Evolutionary conservation across 1,140 invertebrate species (phyloP).

Genomic region (Drosophila nigromelanica): DNA sequence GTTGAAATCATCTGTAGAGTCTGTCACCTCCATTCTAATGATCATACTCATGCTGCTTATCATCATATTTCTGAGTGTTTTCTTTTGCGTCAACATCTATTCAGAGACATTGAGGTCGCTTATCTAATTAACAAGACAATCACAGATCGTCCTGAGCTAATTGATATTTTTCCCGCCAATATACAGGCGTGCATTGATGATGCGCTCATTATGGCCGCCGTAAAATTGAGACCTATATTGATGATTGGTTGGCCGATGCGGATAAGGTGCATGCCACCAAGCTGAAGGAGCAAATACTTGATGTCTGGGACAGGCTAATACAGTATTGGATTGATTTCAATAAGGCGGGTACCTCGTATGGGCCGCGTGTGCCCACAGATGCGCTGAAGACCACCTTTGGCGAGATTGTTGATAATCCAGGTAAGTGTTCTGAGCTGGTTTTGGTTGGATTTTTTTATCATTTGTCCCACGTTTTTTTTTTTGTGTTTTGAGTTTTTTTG

Average conservation of each 20-base stretch:
- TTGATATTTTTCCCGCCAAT: conserved; percentile 89
- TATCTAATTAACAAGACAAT: conserved; percentile 95
- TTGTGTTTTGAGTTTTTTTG: conserved; percentile 41
- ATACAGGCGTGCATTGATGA: conserved; percentile 91
- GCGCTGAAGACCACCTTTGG: conserved; percentile 88
- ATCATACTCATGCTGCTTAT: conserved; percentile 88
- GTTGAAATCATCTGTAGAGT: conserved; percentile 86
- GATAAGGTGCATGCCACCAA: conserved; percentile 92
- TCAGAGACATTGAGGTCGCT: conserved; percentile 96
- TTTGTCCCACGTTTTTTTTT: conserved; percentile 32
- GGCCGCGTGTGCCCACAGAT: conserved; percentile 88
- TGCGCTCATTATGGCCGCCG: conserved; percentile 91
- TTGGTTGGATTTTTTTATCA: conserved; percentile 26
- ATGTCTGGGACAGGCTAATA: conserved; percentile 96
- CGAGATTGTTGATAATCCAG: conserved; percentile 83
- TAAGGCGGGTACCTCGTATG: conserved; percentile 85
- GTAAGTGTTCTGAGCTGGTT: conserved; percentile 43
- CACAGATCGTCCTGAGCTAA: conserved; percentile 93
- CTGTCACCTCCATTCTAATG: conserved; percentile 86
- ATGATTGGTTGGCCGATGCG: conserved; percentile 90
- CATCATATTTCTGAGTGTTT: conserved; percentile 84
- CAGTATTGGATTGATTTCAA: conserved; percentile 93
- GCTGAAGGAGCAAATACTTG: conserved; percentile 95
- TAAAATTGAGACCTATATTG: conserved; percentile 81
- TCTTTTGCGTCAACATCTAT: conserved; percentile 90